Conservation (phyloP, 1,140 invertebrate species). For the Atta colombica region DNA sequence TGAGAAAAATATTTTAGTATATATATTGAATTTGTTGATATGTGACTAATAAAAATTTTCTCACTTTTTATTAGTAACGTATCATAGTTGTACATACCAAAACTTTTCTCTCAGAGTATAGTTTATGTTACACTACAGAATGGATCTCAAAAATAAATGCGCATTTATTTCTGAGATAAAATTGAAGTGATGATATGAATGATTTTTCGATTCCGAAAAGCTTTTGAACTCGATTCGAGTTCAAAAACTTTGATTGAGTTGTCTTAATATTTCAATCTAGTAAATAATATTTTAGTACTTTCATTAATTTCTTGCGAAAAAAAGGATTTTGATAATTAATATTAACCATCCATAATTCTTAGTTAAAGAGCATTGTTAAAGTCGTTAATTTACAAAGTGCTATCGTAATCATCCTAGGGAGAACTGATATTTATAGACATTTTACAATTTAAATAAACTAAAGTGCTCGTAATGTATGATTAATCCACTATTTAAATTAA, state of each 20-base stretch:
- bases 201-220: neutral
- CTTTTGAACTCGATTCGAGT: neutral
- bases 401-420: neutral
- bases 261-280: neutral
- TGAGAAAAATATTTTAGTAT: too few relatives aligned
- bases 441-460: conserved; percentile 47
- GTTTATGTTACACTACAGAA: too few relatives aligned
- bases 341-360: neutral
- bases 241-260: neutral
- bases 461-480: conserved; percentile 41
- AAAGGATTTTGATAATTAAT: neutral
- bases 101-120: too few relatives aligned
- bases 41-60: too few relatives aligned
- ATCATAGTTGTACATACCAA: too few relatives aligned
- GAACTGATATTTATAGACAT: neutral
- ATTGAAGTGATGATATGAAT: neutral
- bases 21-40: too few relatives aligned
- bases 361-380: neutral
- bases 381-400: neutral
- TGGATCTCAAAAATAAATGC: too few relatives aligned
- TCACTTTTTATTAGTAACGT: too few relatives aligned
- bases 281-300: neutral
- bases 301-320: neutral
- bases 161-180: too few relatives aligned
- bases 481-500: conserved; percentile 47